Conservation (phyloP, 2,797 vertebrate species). For the Urocyon cinereoargenteus region DNA sequence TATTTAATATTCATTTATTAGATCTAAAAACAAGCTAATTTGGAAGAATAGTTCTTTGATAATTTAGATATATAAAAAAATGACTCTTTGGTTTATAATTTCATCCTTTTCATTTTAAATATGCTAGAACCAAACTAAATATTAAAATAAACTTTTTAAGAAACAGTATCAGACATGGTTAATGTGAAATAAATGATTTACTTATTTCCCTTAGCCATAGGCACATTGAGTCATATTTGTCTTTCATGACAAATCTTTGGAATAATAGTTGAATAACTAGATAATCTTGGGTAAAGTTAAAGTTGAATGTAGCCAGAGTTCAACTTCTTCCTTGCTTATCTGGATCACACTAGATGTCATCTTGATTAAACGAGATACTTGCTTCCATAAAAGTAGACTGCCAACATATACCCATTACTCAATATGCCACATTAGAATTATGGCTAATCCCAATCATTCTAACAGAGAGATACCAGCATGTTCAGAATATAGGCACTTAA, state of each 20-base stretch:
- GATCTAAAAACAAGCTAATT: conserved; percentile 63
- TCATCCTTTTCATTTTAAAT: conserved; percentile 45
- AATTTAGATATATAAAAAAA: conserved; percentile 61
- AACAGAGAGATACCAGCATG: not conserved
- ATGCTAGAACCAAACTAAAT: conserved; percentile 51
- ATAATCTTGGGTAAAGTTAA: not conserved
- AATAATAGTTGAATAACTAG: not conserved
- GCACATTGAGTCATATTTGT: not conserved
- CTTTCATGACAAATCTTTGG: not conserved
- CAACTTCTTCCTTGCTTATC: not conserved
- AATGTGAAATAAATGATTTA: not conserved
- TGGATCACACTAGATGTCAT: not conserved
- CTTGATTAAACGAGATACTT: not conserved
- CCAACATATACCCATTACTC: not conserved
- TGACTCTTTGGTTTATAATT: conserved; percentile 58
- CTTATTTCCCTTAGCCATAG: not conserved
- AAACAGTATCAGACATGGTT: not conserved
- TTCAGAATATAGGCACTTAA: not conserved
- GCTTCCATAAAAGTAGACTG: not conserved
- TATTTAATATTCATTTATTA: conserved; percentile 74
- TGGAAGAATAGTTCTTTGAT: conserved; percentile 64
- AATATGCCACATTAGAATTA: not conserved
- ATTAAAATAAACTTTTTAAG: not conserved
- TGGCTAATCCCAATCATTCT: not conserved
- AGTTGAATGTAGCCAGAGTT: not conserved